Evolutionary conservation across 2,888 invertebrate species (phyloP).

Genomic region (Agonopterix heracliana): DNA sequence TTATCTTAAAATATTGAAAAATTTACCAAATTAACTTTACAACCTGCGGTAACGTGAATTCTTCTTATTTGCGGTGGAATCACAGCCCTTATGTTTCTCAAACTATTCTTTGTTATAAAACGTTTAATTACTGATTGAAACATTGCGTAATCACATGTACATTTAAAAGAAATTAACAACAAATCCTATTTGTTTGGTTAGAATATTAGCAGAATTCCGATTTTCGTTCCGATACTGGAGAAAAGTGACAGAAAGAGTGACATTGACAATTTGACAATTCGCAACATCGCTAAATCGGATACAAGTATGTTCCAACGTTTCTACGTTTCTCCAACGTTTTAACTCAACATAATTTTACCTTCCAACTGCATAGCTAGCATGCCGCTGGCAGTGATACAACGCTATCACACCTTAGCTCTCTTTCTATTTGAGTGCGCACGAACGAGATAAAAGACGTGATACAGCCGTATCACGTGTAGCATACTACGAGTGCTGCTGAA

Average conservation of each 20-base stretch:
- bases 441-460: too few species aligned
- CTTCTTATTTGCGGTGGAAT: conserved; percentile 22
- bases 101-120: conserved; percentile 12
- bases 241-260: background rate
- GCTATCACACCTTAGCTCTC: too few species aligned
- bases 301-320: too few species aligned
- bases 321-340: too few species aligned
- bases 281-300: background rate
- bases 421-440: too few species aligned
- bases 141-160: conserved; percentile 30
- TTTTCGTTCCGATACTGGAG: background rate
- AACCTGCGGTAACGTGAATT: conserved; percentile 46
- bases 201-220: conserved; percentile 13
- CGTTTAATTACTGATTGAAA: conserved; percentile 23
- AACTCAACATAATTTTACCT: too few species aligned
- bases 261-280: background rate
- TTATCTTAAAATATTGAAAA: conserved; percentile 1
- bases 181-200: conserved; percentile 23
- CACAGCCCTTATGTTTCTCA: conserved; percentile 17
- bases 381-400: too few species aligned
- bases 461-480: too few species aligned
- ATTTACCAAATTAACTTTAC: conserved; percentile 12
- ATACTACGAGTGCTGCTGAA: too few species aligned
- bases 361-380: too few species aligned
- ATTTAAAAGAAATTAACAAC: conserved; percentile 14